Conservation (phyloP, 1,140 invertebrate genomes). For the Bombus fervidus region DNA sequence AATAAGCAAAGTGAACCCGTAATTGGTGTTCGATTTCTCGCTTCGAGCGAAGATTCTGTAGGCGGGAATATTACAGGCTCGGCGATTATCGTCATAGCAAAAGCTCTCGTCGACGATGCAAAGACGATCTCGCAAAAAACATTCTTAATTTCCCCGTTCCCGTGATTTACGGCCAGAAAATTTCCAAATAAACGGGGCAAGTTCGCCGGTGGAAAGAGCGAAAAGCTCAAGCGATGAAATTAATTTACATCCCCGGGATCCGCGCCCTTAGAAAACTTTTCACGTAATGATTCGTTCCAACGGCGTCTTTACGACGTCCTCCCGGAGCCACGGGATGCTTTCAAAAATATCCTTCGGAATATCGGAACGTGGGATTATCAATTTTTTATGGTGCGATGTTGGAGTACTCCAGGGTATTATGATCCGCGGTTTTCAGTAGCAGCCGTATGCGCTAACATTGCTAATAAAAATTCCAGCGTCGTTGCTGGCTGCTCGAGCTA, state of each 20-base stretch:
- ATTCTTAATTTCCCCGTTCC: background rate
- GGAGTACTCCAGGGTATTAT: slow-evolving; percentile 1
- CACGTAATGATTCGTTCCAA: background rate
- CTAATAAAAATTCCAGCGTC: slow-evolving; percentile 34
- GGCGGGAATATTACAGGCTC: too few relatives aligned
- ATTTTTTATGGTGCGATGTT: slow-evolving; percentile 28
- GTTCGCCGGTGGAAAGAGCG: background rate
- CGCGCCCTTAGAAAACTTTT: slow-evolving; percentile 13
- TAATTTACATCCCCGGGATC: background rate
- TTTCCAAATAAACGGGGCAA: background rate
- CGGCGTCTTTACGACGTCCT: slow-evolving; percentile 3
- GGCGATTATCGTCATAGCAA: background rate
- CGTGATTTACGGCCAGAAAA: background rate
- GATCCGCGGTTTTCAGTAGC: background rate
- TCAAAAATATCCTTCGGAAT: slow-evolving; percentile 1
- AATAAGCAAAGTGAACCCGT: background rate
- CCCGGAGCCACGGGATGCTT: background rate
- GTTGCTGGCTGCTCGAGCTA: background rate
- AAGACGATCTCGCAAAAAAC: background rate
- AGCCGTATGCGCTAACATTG: background rate
- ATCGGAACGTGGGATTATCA: slow-evolving; percentile 22
- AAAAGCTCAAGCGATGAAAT: background rate
- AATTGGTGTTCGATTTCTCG: slow-evolving; percentile 12
- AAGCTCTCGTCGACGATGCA: background rate
- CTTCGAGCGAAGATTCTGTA: too few relatives aligned